phyloP scores from a whole-genome alignment of 2,113 vertebrate genomes.

The Rhinoderma darwinii region DNA sequence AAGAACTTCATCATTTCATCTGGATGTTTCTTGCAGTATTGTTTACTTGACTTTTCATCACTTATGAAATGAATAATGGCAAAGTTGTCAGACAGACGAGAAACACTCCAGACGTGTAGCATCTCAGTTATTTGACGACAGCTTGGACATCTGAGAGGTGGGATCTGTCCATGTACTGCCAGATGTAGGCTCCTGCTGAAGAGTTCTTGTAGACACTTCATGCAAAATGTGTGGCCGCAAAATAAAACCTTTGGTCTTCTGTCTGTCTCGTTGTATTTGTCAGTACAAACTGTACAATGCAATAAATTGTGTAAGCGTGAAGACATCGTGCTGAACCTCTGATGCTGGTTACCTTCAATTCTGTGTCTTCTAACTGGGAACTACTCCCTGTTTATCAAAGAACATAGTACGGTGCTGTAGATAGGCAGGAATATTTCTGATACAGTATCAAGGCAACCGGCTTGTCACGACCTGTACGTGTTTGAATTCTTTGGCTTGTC shows the following conservation, averaged over 20 bases:
- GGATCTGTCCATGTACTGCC: not conserved
- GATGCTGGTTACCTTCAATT: not conserved
- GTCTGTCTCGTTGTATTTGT: conserved; percentile 49
- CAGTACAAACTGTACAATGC: conserved; percentile 54
- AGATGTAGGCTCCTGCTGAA: not conserved
- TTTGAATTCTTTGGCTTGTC: conserved; percentile 24
- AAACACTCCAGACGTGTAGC: not conserved
- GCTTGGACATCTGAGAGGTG: conserved; percentile 37
- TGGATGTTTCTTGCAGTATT: conserved; percentile 52
- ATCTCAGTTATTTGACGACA: conserved; percentile 43
- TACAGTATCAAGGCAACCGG: conserved; percentile 39
- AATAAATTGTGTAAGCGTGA: conserved; percentile 35
- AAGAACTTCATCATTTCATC: conserved; percentile 58
- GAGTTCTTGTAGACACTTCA: conserved; percentile 55
- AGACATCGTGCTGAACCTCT: not conserved
- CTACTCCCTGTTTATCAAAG: not conserved
- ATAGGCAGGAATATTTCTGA: not conserved
- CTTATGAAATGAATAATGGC: conserved; percentile 38
- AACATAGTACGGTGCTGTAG: not conserved
- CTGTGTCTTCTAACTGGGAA: not conserved
- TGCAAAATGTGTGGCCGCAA: conserved; percentile 59
- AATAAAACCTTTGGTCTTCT: conserved; percentile 56
- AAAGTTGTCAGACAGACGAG: conserved; percentile 51
- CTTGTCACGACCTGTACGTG: conserved; percentile 53
- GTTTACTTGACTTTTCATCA: not conserved